Base-by-base conservation (phyloP, 2,797 vertebrate genomes). In the Rhinophrynus dorsalis region DNA sequence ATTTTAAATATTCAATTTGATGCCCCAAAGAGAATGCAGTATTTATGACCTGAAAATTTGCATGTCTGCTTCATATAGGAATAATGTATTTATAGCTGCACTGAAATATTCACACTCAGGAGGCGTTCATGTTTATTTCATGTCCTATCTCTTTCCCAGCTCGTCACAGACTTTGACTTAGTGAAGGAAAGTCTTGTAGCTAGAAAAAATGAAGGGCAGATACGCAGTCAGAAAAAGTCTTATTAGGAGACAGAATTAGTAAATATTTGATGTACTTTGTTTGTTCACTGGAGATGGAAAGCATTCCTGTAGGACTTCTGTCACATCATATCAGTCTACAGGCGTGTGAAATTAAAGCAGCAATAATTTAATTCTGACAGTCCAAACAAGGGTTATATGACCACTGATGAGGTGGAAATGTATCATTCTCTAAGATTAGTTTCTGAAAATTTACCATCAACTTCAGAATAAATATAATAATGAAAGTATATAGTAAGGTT, bases 1-100 rank as follows among this genome's bases (percentile, higher is more conserved):
- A 64, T 72, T 64, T 72, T 29, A 72, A 58, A 65, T 57, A 72
- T 72, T 57, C 51, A 72, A 50, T 65, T 26, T 30, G 51, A 64
- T 64, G 68, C 44, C 44, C 57, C 51, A 51, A 40, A 57, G 68
- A 21, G 18, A 72, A 48, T 72, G 10, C 56, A 72, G 65, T 40
- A 72, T 72, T 64, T 65, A 72, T 64, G 52, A 58, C 52, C 29
- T 23, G 17, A 17, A 42, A 72, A 72, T 72, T 57, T 64, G 60
- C 60, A 72, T 72, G 60, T 58, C 68, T 72, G 30, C 33, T 65
- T 26, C 68, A 57, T 72, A 58, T 52, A 18, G 54, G 18, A 65
- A 64, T 57, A 40, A 72, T 57, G 44, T 51, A 51, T 72, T 30
- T 17, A 52, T 38, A 8, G 52, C 67, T 57, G 51, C 6, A 1